Percentiles rank a stretch among this genome's conserved stretches.
Conservation (phyloP, 2,888 invertebrate genomes). For the Leptura quadrifasciata region DNA sequence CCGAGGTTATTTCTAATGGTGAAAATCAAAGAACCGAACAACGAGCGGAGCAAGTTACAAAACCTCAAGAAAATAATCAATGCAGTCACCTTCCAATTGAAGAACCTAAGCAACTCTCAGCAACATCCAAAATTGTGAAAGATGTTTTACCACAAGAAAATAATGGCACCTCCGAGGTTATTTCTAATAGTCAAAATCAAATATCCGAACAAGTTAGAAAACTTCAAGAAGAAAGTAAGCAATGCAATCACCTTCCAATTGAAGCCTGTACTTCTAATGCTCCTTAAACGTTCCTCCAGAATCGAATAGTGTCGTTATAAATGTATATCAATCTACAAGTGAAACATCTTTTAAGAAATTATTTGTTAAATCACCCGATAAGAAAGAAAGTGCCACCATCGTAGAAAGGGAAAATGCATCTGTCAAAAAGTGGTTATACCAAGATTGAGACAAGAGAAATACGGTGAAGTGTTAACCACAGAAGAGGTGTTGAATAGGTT, state of each 20-base stretch:
- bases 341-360: conserved; percentile 1
- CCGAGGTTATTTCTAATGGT: no score
- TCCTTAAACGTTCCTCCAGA: neutral
- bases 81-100: no score
- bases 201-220: no score
- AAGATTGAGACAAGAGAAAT: neutral
- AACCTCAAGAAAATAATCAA: no score
- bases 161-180: no score
- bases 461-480: neutral
- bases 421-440: neutral
- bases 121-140: no score
- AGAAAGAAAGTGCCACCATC: neutral
- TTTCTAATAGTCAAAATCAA: no score
- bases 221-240: no score
- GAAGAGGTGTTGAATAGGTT: neutral
- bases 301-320: neutral
- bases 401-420: neutral
- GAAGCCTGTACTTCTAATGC: neutral
- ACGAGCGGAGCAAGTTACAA: no score
- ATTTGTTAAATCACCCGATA: neutral
- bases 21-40: no score
- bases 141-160: no score
- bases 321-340: no score
- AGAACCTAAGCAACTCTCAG: neutral
- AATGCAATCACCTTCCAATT: neutral